These are phyloP conservation scores for Emydura subglobosa DNA, from an alignment of 2,113 vertebrate genomes.

Conservation along the genomic window DNA sequence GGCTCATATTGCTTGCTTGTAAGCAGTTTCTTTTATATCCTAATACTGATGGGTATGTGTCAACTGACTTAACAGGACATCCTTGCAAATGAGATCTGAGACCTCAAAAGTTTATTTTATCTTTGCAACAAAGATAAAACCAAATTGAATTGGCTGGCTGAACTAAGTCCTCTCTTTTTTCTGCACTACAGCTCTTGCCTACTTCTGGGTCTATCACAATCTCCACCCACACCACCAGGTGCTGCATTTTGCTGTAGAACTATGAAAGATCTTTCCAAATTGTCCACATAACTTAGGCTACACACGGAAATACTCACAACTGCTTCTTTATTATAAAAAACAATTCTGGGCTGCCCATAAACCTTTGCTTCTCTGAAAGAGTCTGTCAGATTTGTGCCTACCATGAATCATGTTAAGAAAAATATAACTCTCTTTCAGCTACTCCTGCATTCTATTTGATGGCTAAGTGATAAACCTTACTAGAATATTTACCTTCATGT, in stretches of 20 bases:
- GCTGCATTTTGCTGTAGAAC: background rate
- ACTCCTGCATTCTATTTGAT: background rate
- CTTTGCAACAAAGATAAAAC: slow-evolving; percentile 61
- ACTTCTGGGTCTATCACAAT: slow-evolving; percentile 18
- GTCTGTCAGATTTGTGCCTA: background rate
- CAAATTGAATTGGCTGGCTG: slow-evolving; percentile 61
- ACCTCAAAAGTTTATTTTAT: slow-evolving; percentile 75
- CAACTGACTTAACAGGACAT: slow-evolving; percentile 56
- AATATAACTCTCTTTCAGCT: background rate
- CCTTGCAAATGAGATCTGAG: slow-evolving; percentile 70
- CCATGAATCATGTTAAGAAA: background rate
- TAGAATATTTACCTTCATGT: background rate
- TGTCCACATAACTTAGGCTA: background rate
- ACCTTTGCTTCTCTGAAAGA: background rate
- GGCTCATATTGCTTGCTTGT: slow-evolving; percentile 42
- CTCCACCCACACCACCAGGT: slow-evolving; percentile 21
- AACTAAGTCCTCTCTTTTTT: slow-evolving; percentile 56
- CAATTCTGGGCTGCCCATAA: background rate
- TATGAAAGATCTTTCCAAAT: slow-evolving; percentile 23
- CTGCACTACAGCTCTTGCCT: slow-evolving; percentile 61
- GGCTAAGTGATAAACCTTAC: background rate
- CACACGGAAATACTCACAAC: slow-evolving; percentile 27
- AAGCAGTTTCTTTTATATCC: slow-evolving; percentile 60
- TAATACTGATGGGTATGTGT: slow-evolving; percentile 56
- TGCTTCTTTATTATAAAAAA: background rate